A percentile compares a stretch with the other conserved stretches of the same genome.
Conservation (phyloP, 2,797 vertebrate genomes). For the Parauchenoglanis punctatus region DNA sequence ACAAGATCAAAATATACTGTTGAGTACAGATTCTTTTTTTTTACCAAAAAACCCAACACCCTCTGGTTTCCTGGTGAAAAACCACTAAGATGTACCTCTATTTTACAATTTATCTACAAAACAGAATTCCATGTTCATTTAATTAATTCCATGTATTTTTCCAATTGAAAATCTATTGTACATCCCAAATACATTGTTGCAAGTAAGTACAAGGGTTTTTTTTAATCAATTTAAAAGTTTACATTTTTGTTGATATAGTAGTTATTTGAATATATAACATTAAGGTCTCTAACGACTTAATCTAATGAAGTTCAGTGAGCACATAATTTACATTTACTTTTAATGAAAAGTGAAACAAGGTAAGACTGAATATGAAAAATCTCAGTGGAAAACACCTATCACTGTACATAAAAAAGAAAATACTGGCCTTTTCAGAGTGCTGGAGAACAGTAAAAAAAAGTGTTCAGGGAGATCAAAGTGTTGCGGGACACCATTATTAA, state of each 20-base stretch:
- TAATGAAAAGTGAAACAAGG: not conserved
- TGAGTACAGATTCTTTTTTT: not conserved
- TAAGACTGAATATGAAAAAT: not conserved
- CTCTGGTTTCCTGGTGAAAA: not conserved
- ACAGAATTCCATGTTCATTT: not conserved
- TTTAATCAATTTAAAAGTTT: not conserved
- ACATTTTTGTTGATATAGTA: not conserved
- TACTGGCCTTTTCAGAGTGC: not conserved
- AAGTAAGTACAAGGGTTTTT: not conserved
- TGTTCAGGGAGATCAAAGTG: not conserved
- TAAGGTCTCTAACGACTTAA: not conserved
- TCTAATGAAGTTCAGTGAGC: not conserved
- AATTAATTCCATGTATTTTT: not conserved
- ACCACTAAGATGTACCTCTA: not conserved
- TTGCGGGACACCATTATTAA: not conserved
- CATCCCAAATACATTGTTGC: not conserved
- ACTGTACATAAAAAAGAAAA: not conserved
- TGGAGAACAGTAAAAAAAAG: not conserved
- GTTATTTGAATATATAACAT: not conserved
- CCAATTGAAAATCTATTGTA: not conserved
- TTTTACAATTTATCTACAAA: not conserved
- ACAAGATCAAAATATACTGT: conserved; percentile 6
- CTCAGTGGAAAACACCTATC: not conserved
- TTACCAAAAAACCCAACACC: not conserved
- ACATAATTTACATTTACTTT: not conserved